Base-by-base conservation (phyloP, 1,140 invertebrate species). In the Cherax quadricarinatus region DNA sequence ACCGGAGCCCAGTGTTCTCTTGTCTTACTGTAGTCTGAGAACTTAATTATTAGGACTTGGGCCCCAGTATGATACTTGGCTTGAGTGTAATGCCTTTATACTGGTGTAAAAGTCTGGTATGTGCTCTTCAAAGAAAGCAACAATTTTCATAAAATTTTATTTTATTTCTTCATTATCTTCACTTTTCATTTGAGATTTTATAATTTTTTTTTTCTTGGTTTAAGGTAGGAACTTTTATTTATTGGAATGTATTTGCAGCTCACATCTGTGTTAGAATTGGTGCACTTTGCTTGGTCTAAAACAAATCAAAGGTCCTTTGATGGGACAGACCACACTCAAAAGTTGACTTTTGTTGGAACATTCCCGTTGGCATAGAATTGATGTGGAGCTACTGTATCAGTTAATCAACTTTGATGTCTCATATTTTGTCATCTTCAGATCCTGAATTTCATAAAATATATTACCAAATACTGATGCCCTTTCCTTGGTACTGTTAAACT, bases 191-290 rank as follows among this genome's bases (percentile, higher is more conserved):
- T 86, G 18, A 60, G 73, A 79, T 88, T 86, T 91, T 91, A 87
- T 91, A 79, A 86, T 41, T 81, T 30, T 78, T 79, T 79, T 86
- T 91, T 70, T 81, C 80, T 91, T 66, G 78, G 70, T 85, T 88
- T 88, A 88, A 84, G 91, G 91, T 84, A 83, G 86, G 91, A 80
- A 83, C 60, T 88, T 92, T 88, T 92, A 84, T 90, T 92, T 92
- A 88, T 92, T 92, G 53, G 85, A 92, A 75, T 92, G 86, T 87
- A 60, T 92, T 88, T 92, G 91, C 90, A 92, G 90, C 91, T 92
- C 91, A 92, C 91, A 92, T 92, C 86, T 92, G 91, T 92, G 91
- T 92, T 92, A 91, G 86, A 81, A 92, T 92, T 92, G 91, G 91
- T 92, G 91, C 91, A 92, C 91, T 70, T 91, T 91, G 90, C 90